Conservation (phyloP, 2,797 vertebrate genomes). For the Helarctos malayanus region DNA sequence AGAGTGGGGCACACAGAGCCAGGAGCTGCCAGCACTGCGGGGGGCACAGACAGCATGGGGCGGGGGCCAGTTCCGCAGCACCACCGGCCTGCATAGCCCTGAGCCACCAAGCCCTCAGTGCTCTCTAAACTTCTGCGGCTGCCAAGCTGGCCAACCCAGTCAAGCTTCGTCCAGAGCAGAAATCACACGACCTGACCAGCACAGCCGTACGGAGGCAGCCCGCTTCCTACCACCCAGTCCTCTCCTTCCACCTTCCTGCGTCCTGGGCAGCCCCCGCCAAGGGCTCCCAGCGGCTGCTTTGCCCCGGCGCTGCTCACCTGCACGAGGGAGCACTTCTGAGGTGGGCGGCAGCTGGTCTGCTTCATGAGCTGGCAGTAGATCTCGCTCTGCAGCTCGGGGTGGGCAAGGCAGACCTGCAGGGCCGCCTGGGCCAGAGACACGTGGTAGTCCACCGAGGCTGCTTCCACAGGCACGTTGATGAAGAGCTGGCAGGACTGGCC, state of each 20-base stretch:
- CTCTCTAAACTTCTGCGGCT: not conserved
- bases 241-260: not conserved
- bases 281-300: not conserved
- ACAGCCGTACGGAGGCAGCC: not conserved
- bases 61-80: not conserved
- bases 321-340: constrained; percentile 94
- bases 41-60: not conserved
- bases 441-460: constrained; percentile 96
- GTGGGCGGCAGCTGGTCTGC: constrained; percentile 93
- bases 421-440: constrained; percentile 97
- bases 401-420: constrained; percentile 96
- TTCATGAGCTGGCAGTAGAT: constrained; percentile 98
- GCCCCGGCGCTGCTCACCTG: constrained; percentile 91
- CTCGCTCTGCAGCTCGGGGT: constrained; percentile 97
- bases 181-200: not conserved
- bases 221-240: fast-evolving
- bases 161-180: not conserved
- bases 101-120: not conserved
- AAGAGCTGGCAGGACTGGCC: constrained; percentile 97
- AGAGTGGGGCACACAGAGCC: constrained; percentile 96
- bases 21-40: constrained; percentile 97
- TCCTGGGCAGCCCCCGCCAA: not conserved
- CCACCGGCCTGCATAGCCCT: not conserved
- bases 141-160: not conserved
- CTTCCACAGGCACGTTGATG: constrained; percentile 97